These are phyloP conservation scores for Acanthiza pusilla DNA, from an alignment of 2,797 vertebrate genomes.

Conservation along the genomic window DNA sequence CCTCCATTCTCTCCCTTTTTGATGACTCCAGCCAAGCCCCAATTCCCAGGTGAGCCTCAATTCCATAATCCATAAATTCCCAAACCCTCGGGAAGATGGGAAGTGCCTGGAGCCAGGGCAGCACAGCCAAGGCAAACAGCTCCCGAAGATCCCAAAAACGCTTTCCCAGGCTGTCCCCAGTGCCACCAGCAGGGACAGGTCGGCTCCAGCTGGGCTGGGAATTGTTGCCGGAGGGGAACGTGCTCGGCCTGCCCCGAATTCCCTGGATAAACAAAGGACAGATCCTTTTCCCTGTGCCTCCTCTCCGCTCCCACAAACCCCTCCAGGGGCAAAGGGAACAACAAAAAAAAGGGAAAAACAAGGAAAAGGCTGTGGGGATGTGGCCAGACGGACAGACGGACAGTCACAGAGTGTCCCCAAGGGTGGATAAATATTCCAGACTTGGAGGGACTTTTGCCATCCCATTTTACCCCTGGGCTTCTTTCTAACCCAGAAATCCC, in stretches of 20 bases:
- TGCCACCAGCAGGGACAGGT: neutral
- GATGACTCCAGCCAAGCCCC: neutral
- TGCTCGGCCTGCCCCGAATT: no score
- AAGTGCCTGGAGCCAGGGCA: neutral
- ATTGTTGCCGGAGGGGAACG: neutral
- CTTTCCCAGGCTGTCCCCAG: neutral
- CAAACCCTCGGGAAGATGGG: neutral
- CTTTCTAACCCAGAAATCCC: neutral
- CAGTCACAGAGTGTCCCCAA: neutral
- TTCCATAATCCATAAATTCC: neutral
- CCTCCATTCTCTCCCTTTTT: neutral
- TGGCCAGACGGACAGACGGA: neutral
- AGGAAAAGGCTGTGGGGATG: neutral
- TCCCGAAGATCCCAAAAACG: neutral
- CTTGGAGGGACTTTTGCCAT: neutral
- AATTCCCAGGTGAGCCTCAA: neutral
- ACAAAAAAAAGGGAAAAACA: neutral
- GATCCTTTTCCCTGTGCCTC: neutral
- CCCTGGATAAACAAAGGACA: neutral
- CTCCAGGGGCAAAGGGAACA: neutral
- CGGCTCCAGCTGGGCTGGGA: neutral
- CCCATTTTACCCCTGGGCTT: neutral
- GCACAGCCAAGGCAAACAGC: neutral
- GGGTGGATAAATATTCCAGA: neutral
- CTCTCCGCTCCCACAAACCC: neutral